Percentiles rank a stretch among this genome's conserved stretches.
Conservation (phyloP, 2,888 invertebrate species). For the Noctua comes region DNA sequence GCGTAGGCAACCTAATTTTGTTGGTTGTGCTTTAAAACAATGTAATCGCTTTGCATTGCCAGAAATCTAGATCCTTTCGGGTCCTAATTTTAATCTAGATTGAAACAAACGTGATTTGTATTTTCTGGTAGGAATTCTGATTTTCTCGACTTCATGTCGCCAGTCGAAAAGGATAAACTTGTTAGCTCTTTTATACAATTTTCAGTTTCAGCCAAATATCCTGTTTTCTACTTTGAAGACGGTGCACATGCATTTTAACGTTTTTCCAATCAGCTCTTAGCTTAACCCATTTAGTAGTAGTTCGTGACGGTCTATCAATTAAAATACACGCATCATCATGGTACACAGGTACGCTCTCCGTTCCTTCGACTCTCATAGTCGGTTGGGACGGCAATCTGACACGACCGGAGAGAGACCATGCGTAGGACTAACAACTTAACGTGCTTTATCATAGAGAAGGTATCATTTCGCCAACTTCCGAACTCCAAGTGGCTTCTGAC, state of each 20-base stretch:
- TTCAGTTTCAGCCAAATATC: not conserved
- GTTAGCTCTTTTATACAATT: not conserved
- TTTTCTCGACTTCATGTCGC: not conserved
- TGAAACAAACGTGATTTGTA: slow-evolving; percentile 28
- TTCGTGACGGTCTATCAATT: not conserved
- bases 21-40: slow-evolving; percentile 8
- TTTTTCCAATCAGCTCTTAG: not conserved
- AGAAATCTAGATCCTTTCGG: slow-evolving; percentile 2
- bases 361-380: too few relatives aligned
- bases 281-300: not conserved
- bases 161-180: not conserved
- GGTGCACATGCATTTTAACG: not conserved
- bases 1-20: slow-evolving; percentile 1
- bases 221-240: not conserved
- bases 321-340: not conserved
- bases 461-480: too few relatives aligned
- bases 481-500: too few relatives aligned
- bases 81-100: slow-evolving; percentile 40
- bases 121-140: slow-evolving; percentile 5
- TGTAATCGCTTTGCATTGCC: slow-evolving; percentile 32
- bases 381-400: too few relatives aligned
- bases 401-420: too few relatives aligned
- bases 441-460: too few relatives aligned
- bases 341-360: too few relatives aligned
- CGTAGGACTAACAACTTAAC: too few relatives aligned